Evolutionary conservation across 2,888 invertebrate genomes (phyloP), one percentile per base, ranked within the genome.

Genomic region (Theretra japonica): DNA sequence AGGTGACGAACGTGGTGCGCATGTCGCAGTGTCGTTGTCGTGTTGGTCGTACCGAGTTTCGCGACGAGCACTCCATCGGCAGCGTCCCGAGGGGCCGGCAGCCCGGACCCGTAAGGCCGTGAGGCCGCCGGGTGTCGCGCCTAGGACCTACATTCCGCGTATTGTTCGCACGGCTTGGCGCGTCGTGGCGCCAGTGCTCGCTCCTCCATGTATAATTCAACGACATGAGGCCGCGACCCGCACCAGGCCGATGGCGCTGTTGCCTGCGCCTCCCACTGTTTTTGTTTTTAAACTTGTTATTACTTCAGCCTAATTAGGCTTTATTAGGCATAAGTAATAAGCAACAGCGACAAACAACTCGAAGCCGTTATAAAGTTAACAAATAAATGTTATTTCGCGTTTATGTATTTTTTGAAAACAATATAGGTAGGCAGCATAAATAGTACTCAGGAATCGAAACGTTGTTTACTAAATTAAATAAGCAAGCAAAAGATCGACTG

Each of bases 171-270:
- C 59, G 59, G 41, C 33, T 17, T 41, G 59, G 41, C 59, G 50
- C 30, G 23, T 53, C 30, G 56, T 65, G 72, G 79, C 82, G 84
- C 82, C 84, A 90, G 88, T 90, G 90, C 90, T 88, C 83, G 81
- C 80, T 77, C 74, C 75, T 74, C 80, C 86, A 93, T 93, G 92
- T 92, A 87, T 93, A 92, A 93, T 93, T 91, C 92, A 93, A 87
- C 83, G 79, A 77, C 75, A 83, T 80, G 81, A 74, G 82, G 83
- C 87, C 88, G 83, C 90, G 90, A 91, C 92, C 92, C 86, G 88
- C 85, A 87, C 90, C 41, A 30, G 41, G 23, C 48, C 62, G 62
- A 30, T 41, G 65, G 15, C 23, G 48, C 41, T 41, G 23, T 7
- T 23, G 48, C 21, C 41, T 90, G 88, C 90, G 23, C 68, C 68